Evolutionary conservation across 2,888 invertebrate species (phyloP).

Genomic region (Hofmannophila pseudospretella): DNA sequence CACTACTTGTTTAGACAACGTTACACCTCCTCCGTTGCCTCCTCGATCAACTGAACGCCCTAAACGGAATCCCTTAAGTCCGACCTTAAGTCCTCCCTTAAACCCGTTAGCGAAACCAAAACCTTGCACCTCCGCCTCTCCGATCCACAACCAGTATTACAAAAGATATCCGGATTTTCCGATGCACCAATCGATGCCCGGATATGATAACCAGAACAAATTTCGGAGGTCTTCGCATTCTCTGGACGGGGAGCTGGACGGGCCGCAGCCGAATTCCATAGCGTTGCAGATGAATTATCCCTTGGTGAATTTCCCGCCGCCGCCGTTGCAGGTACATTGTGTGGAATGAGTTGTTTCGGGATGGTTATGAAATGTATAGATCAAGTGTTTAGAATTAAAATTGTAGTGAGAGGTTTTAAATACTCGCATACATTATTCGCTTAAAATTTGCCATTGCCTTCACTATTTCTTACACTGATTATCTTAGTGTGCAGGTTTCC

Average conservation of each 20-base stretch:
- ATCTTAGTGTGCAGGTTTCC: too few species aligned
- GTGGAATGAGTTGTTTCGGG: conserved; percentile 1
- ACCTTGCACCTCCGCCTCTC: conserved; percentile 28
- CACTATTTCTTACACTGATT: too few species aligned
- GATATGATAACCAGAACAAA: conserved; percentile 35
- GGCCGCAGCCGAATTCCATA: conserved; percentile 77
- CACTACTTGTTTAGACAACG: conserved; percentile 62
- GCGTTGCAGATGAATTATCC: conserved; percentile 82
- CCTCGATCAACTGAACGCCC: conserved; percentile 51
- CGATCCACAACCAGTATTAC: conserved; percentile 32
- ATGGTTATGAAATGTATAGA: too few species aligned
- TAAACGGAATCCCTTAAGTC: conserved; percentile 38
- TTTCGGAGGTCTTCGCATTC: conserved; percentile 58
- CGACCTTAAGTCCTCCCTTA: conserved; percentile 23
- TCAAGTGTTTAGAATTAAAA: too few species aligned
- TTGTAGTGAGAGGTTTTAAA: too few species aligned
- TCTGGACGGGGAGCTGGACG: conserved; percentile 58
- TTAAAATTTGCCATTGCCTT: too few species aligned
- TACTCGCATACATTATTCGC: too few species aligned
- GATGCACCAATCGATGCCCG: conserved; percentile 56
- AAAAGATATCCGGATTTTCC: conserved; percentile 33
- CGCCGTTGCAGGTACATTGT: conserved; percentile 56
- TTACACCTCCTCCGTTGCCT: conserved; percentile 56
- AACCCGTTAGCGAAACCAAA: conserved; percentile 43
- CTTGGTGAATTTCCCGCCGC: conserved; percentile 76